Base-by-base conservation (phyloP, 1,140 invertebrate genomes). In the Bombus superbus region DNA sequence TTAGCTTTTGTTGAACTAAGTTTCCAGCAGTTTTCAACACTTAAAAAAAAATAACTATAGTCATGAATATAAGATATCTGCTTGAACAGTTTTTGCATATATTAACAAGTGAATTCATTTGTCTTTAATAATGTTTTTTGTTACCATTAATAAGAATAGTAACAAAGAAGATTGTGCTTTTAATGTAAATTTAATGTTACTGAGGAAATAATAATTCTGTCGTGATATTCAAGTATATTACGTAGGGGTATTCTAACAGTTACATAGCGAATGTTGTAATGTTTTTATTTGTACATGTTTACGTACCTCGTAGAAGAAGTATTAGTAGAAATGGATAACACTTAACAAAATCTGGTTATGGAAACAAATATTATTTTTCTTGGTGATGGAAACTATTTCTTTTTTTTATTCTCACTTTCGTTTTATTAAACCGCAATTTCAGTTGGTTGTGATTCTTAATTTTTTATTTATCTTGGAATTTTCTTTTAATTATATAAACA, bases 341-440 rank as follows among this genome's bases (percentile, higher is more conserved):
- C 25, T 62, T 87, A 87, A 90, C 47, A 89, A 64, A 86, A 69
- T 76, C 47, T 64, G 89, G 86, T 77, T 90, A 69, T 88, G 84
- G 81, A 88, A 66, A 87, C 38, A 86, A 81, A n/a, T 86, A 81
- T 44, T 85, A 72, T 47, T 85, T 83, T 72, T 86, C 75, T 81
- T 86, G 90, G 89, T 91, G 89, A 73, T 85, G 89, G 90, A 73
- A 79, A 74, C 44, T 35, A 69, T 3, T 35, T 59, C 22, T 35
- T 59, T 57, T 85, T 80, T 83, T 32, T 77, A 88, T 85, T 80
- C 83, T 28, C 82, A 87, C 73, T 87, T 92, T 53, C 71, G 90
- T 92, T 86, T 89, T 62, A 89, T 85, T 85, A 80, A 89, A 85
- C 88, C 91, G 89, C 89, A 93, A 92, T 89, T 91, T 92, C 89